phyloP scores from a whole-genome alignment of 2,888 invertebrate species.

The Lithophane ornitopus region DNA sequence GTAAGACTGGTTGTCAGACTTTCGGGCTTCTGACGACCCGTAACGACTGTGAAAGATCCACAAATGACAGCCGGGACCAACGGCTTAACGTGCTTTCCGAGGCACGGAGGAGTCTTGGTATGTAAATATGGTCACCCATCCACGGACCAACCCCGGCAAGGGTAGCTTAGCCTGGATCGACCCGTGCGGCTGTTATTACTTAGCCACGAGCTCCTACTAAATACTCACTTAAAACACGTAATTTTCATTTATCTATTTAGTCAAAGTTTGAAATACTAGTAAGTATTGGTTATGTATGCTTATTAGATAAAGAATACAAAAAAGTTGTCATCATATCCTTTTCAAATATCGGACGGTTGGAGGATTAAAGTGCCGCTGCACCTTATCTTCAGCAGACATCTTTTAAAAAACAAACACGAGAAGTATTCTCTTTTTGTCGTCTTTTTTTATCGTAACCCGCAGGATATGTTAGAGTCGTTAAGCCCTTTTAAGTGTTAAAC shows the following conservation, averaged over 20 bases:
- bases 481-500: conserved; percentile 91
- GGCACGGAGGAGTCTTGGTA: no score
- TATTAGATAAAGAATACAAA: conserved; percentile 88
- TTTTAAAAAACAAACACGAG: conserved; percentile 91
- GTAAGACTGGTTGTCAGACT: no score
- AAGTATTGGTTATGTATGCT: conserved; percentile 85
- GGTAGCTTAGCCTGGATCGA: no score
- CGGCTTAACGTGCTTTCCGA: no score
- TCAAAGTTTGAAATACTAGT: conserved; percentile 72
- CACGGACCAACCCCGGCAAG: no score
- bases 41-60: no score
- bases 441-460: conserved; percentile 90
- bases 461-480: conserved; percentile 91
- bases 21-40: no score
- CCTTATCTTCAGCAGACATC: conserved; percentile 90
- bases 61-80: no score
- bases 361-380: conserved; percentile 90
- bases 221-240: conserved; percentile 56
- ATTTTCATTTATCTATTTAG: conserved; percentile 69
- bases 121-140: no score
- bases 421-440: conserved; percentile 89
- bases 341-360: conserved; percentile 89
- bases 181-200: no score
- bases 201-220: no score
- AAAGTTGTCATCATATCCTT: conserved; percentile 90